Conservation (phyloP, 2,113 vertebrate genomes). For the Chaetorhynchus papuensis region DNA sequence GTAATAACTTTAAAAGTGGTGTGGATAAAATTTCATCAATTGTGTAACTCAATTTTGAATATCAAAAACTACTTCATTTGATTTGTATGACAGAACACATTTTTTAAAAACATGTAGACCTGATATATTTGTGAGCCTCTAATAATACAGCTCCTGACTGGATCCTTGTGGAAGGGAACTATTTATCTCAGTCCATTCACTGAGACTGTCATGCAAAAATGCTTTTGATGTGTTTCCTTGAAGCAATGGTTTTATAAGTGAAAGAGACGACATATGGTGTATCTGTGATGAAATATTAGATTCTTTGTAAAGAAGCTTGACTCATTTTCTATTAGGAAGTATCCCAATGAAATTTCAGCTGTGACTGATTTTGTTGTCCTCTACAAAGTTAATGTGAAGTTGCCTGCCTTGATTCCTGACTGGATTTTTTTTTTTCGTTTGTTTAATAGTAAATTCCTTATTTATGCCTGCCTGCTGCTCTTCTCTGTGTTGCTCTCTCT, state of each 20-base stretch:
- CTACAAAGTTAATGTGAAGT: background rate
- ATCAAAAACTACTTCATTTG: background rate
- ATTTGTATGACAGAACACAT: background rate
- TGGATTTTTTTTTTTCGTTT: background rate
- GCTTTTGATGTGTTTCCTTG: background rate
- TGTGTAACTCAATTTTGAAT: background rate
- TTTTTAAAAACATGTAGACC: background rate
- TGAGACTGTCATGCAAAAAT: background rate
- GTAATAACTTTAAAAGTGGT: background rate
- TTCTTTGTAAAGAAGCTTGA: background rate
- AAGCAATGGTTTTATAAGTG: background rate
- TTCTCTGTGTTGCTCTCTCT: conserved; percentile 94
- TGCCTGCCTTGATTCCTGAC: conserved; percentile 1
- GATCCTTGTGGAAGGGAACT: background rate
- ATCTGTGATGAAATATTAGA: background rate
- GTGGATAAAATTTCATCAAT: background rate
- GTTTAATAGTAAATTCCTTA: conserved; percentile 91
- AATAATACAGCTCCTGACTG: background rate
- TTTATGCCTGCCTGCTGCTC: conserved; percentile 94
- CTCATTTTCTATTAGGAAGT: background rate
- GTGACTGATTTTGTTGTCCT: background rate
- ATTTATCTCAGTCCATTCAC: background rate
- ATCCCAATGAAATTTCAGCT: background rate
- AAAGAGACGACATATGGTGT: background rate
- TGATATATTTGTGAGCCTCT: background rate